Conservation (phyloP, 2,888 invertebrate genomes). For the Drosophila algonquin region DNA sequence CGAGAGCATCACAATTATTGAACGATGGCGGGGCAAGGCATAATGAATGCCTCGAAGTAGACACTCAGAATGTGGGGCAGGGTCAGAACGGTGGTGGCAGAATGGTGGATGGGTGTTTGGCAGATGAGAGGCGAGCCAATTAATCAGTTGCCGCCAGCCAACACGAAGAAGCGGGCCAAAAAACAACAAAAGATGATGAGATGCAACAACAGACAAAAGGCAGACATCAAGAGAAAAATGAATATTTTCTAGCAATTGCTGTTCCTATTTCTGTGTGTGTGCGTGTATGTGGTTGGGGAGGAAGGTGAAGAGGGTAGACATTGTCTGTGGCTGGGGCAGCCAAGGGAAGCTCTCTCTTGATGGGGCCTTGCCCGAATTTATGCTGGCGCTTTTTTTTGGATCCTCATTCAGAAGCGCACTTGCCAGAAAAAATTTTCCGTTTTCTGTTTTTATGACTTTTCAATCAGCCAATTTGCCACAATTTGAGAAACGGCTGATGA, state of each 20-base stretch:
- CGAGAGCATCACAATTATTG: slow-evolving; percentile 11
- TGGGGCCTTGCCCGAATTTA: background rate
- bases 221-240: background rate
- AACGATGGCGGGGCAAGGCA: background rate
- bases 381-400: background rate
- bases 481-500: slow-evolving; percentile 7
- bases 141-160: slow-evolving; percentile 71
- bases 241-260: slow-evolving; percentile 24
- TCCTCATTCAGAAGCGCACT: background rate
- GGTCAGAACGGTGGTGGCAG: slow-evolving; percentile 46
- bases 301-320: too few species aligned
- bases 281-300: too few species aligned
- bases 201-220: slow-evolving; percentile 36
- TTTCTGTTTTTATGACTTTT: slow-evolving; percentile 19
- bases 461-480: slow-evolving; percentile 38
- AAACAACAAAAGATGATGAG: slow-evolving; percentile 33
- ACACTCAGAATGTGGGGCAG: slow-evolving; percentile 45
- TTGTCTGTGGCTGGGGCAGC: too few species aligned
- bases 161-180: slow-evolving; percentile 1
- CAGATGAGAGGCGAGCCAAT: slow-evolving; percentile 47
- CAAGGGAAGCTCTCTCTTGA: background rate
- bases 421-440: slow-evolving; percentile 17
- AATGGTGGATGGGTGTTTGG: background rate
- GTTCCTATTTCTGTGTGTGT: background rate
- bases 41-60: background rate